Percentiles rank a stretch among this genome's conserved stretches.
These are phyloP conservation scores for Anadara kagoshimensis DNA, from an alignment of 1,140 invertebrate genomes.

Conservation along the genomic window DNA sequence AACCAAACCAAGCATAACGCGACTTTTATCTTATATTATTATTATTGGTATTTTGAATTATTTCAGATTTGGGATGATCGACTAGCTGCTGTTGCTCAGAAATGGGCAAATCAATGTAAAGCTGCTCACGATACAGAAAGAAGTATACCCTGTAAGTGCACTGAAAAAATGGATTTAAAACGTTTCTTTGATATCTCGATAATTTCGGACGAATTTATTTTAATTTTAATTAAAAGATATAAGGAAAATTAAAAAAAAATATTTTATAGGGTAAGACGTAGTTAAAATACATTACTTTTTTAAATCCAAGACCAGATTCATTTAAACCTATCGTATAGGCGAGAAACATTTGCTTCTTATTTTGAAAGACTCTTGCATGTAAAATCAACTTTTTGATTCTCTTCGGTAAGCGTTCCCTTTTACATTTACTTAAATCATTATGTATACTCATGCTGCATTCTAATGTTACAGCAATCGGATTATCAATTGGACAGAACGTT, in stretches of 20 bases:
- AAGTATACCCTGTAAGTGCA: conserved; percentile 52
- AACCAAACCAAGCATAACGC: too few species aligned
- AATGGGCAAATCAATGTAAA: conserved; percentile 87
- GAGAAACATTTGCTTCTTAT: background rate
- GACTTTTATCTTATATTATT: too few species aligned
- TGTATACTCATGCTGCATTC: too few species aligned
- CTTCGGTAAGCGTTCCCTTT: too few species aligned
- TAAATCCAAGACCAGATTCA: background rate
- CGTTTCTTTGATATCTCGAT: too few species aligned
- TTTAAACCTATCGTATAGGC: background rate
- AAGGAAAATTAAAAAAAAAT: background rate
- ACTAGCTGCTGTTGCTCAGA: conserved; percentile 85
- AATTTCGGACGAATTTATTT: background rate
- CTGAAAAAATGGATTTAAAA: too few species aligned
- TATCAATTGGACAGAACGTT: conserved; percentile 62
- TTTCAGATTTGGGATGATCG: conserved; percentile 86
- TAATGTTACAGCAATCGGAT: conserved; percentile 41
- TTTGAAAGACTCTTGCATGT: background rate
- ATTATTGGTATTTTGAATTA: background rate
- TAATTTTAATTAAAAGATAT: background rate
- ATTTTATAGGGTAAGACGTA: background rate
- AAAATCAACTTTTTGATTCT: background rate
- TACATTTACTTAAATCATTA: too few species aligned
- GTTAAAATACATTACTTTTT: background rate
- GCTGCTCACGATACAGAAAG: conserved; percentile 81